Evolutionary conservation across 2,113 vertebrate genomes (phyloP).

Genomic region (Tursiops truncatus): DNA sequence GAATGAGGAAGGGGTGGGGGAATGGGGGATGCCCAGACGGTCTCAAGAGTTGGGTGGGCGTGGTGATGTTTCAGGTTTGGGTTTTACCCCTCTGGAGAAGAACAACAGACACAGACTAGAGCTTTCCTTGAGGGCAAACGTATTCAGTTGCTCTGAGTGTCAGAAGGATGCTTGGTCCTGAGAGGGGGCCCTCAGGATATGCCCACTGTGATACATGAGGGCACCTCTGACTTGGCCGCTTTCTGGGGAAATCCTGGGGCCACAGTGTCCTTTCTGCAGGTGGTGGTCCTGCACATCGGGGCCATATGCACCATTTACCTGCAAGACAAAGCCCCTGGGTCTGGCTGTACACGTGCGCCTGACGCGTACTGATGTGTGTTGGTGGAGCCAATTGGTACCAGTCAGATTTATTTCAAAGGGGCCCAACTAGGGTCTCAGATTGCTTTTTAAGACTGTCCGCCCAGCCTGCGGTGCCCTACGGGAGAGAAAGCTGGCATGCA

Average conservation of each 20-base stretch:
- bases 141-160: background rate
- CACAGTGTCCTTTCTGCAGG: background rate
- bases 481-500: background rate
- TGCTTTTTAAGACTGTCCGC: background rate
- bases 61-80: background rate
- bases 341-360: rapidly evolving
- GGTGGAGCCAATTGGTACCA: background rate
- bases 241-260: background rate
- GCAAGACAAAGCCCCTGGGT: background rate
- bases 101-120: rapidly evolving
- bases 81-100: background rate
- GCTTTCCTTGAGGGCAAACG: background rate
- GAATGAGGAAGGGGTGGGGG: rapidly evolving
- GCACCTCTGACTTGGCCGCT: background rate
- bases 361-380: background rate
- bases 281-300: background rate
- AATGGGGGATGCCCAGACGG: rapidly evolving
- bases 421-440: background rate
- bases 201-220: rapidly evolving
- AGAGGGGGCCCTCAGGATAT: background rate
- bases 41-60: background rate
- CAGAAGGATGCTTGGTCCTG: background rate
- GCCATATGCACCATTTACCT: rapidly evolving
- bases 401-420: background rate
- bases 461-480: background rate